Conservation (phyloP, 2,888 invertebrate genomes). For the Drosophila algonquin region DNA sequence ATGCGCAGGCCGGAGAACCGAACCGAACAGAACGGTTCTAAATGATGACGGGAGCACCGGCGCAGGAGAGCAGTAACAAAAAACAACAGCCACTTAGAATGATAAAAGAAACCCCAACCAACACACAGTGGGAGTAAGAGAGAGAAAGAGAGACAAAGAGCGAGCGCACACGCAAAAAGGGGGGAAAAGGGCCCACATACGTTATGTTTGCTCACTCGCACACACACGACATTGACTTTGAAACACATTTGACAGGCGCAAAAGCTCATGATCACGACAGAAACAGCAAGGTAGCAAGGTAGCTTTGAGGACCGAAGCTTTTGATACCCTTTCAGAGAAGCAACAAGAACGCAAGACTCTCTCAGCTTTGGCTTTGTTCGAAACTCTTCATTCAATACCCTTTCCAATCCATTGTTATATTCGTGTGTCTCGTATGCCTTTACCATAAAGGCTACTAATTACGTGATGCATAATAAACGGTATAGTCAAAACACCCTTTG, state of each 20-base stretch:
- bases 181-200: conserved; percentile 39
- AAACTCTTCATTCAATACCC: not conserved
- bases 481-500: not conserved
- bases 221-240: conserved; percentile 80
- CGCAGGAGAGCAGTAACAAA: conserved; percentile 18
- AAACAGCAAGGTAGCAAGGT: conserved; percentile 18
- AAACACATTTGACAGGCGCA: conserved; percentile 79
- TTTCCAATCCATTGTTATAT: no score
- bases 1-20: conserved; percentile 44
- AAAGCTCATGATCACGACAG: conserved; percentile 47
- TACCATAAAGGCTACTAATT: no score
- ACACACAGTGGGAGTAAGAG: conserved; percentile 11
- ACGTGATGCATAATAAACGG: not conserved
- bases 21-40: conserved; percentile 63
- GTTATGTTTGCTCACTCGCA: conserved; percentile 47
- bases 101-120: conserved; percentile 47
- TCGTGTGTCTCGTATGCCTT: no score
- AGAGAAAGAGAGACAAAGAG: conserved; percentile 6
- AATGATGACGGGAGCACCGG: conserved; percentile 72
- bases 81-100: conserved; percentile 38
- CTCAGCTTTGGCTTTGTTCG: not conserved
- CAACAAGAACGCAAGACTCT: not conserved
- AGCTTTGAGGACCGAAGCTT: not conserved
- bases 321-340: not conserved
- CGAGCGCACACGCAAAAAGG: conserved; percentile 29